These are phyloP conservation scores for Brachystomella parvula DNA, from an alignment of 1,140 invertebrate genomes.

Conservation along the genomic window DNA sequence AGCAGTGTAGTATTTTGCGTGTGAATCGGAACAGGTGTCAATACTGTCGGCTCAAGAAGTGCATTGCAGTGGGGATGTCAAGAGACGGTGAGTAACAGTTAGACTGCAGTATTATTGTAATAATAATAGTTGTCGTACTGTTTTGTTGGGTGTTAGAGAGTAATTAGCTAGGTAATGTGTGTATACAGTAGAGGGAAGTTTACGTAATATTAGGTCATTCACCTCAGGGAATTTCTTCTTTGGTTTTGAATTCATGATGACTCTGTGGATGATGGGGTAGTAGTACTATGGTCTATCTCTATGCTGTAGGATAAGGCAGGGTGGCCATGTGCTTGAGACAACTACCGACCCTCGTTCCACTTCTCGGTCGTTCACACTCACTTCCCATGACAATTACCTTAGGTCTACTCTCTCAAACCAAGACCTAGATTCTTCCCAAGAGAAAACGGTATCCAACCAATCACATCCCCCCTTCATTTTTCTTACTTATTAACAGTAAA, in stretches of 20 bases:
- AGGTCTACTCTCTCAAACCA: too few relatives aligned
- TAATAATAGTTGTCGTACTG: too few relatives aligned
- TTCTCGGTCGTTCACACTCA: slow-evolving; percentile 8
- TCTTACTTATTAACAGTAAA: too few relatives aligned
- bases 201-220: not conserved
- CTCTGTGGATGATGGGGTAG: not conserved
- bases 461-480: not conserved
- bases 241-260: not conserved
- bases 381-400: not conserved
- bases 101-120: too few relatives aligned
- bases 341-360: not conserved
- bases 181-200: not conserved
- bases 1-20: slow-evolving; percentile 90
- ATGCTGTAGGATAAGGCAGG: not conserved
- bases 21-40: slow-evolving; percentile 96
- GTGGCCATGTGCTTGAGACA: not conserved
- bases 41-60: slow-evolving; percentile 94
- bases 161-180: too few relatives aligned
- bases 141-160: too few relatives aligned
- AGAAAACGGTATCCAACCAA: slow-evolving; percentile 7
- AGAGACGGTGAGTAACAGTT: slow-evolving; percentile 77
- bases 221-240: not conserved
- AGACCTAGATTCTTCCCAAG: not conserved
- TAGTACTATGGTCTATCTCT: not conserved
- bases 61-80: slow-evolving; percentile 96